Conservation (phyloP, 2,797 vertebrate species). For the Anguilla pacifica region DNA sequence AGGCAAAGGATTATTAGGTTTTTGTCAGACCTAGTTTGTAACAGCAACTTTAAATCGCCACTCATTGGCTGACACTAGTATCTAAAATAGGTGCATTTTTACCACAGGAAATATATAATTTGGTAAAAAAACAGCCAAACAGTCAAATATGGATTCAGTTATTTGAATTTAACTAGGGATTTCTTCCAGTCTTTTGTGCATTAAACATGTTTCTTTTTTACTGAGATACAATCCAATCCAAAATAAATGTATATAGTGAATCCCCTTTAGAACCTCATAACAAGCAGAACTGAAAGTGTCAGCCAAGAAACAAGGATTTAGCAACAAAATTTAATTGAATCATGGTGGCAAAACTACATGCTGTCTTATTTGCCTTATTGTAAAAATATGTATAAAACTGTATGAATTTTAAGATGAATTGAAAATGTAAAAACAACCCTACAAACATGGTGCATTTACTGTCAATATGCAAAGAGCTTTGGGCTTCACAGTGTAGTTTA, state of each 20-base stretch:
- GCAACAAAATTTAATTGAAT: neutral
- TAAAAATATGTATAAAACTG: neutral
- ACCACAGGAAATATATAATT: neutral
- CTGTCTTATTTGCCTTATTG: neutral
- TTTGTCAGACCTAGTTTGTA: neutral
- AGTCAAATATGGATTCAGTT: constrained; percentile 14
- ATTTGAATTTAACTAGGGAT: constrained; percentile 24
- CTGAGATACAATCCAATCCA: neutral
- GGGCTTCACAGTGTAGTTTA: neutral
- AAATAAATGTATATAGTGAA: neutral
- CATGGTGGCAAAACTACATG: neutral
- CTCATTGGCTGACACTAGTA: neutral
- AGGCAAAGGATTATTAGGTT: constrained; percentile 10
- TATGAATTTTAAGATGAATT: constrained; percentile 1
- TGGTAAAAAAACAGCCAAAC: constrained; percentile 21
- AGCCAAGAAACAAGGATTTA: neutral
- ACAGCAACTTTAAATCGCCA: constrained; percentile 16
- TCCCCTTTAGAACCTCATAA: neutral
- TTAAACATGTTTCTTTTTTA: neutral
- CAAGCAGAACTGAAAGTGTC: neutral
- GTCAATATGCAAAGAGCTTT: neutral
- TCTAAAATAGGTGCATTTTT: neutral
- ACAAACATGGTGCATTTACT: neutral
- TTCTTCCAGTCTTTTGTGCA: constrained; percentile 28
- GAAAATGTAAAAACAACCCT: neutral